phyloP scores from a whole-genome alignment of 1,140 invertebrate genomes.

The Anoplophora glabripennis region DNA sequence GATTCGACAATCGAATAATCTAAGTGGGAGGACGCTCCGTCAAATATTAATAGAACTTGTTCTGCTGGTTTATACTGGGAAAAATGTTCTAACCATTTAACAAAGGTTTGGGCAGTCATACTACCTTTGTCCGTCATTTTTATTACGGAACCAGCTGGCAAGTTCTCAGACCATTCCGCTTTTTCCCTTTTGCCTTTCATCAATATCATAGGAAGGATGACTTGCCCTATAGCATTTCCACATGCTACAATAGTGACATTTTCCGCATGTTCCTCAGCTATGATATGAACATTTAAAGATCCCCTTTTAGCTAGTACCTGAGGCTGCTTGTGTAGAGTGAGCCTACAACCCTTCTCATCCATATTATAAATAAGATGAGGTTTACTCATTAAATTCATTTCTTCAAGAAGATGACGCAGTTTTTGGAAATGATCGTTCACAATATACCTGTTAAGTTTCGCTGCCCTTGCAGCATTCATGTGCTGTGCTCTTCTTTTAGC shows the following conservation, averaged over 20 bases:
- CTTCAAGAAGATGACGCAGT: conserved; percentile 29
- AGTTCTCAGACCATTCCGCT: conserved; percentile 35
- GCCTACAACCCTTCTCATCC: conserved; percentile 49
- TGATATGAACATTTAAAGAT: conserved; percentile 38
- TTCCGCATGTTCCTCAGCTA: conserved; percentile 41
- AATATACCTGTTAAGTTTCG: conserved; percentile 44
- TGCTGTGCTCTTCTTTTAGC: conserved; percentile 34
- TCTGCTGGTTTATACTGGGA: conserved; percentile 35
- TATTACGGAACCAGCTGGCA: conserved; percentile 36
- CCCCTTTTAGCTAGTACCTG: conserved; percentile 37
- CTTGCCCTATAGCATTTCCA: conserved; percentile 42
- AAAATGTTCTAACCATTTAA: conserved; percentile 44
- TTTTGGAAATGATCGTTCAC: conserved; percentile 43
- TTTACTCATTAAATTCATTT: conserved; percentile 32
- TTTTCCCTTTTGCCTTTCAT: conserved; percentile 45
- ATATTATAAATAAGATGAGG: conserved; percentile 46
- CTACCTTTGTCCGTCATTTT: conserved; percentile 44
- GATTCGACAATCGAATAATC: conserved; percentile 34
- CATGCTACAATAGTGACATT: conserved; percentile 44
- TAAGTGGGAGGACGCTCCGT: conserved; percentile 45
- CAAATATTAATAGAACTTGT: conserved; percentile 45
- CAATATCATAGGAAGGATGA: conserved; percentile 45
- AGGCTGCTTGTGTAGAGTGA: conserved; percentile 45
- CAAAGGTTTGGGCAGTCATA: conserved; percentile 45
- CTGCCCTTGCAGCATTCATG: conserved; percentile 42